Conservation (phyloP, 2,797 vertebrate genomes). For the Mormyrops attenuatus region DNA sequence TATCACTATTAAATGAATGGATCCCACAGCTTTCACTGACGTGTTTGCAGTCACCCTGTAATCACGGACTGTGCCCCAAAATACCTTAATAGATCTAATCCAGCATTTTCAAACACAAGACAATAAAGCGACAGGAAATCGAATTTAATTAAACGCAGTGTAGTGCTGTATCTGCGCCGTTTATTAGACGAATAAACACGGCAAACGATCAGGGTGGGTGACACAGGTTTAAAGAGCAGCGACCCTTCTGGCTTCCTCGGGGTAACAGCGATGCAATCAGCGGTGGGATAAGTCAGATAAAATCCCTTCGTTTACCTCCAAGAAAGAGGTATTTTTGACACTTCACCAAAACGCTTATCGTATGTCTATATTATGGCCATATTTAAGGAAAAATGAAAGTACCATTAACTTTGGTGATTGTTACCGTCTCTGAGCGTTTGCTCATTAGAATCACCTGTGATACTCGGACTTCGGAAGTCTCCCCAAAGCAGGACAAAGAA, state of each 20-base stretch:
- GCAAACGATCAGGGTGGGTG: neutral
- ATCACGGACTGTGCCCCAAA: neutral
- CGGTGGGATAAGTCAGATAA: neutral
- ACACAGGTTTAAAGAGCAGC: neutral
- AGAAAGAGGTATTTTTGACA: neutral
- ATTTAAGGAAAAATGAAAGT: neutral
- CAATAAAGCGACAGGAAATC: neutral
- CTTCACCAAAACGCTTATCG: neutral
- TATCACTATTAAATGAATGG: neutral
- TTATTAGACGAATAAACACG: conserved; percentile 1
- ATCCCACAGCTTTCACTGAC: neutral
- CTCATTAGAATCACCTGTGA: conserved; percentile 25
- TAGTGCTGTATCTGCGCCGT: neutral
- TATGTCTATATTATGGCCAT: neutral
- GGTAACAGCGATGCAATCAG: neutral
- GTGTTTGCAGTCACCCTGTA: neutral
- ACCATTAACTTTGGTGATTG: neutral
- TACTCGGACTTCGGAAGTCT: neutral
- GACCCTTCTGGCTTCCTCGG: neutral
- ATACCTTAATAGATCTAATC: neutral
- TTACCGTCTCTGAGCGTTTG: neutral
- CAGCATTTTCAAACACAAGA: neutral
- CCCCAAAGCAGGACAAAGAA: neutral
- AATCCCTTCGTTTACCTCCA: neutral
- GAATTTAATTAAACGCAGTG: neutral